Evolutionary conservation across 2,888 invertebrate species (phyloP).

Genomic region (Dynastes maya): DNA sequence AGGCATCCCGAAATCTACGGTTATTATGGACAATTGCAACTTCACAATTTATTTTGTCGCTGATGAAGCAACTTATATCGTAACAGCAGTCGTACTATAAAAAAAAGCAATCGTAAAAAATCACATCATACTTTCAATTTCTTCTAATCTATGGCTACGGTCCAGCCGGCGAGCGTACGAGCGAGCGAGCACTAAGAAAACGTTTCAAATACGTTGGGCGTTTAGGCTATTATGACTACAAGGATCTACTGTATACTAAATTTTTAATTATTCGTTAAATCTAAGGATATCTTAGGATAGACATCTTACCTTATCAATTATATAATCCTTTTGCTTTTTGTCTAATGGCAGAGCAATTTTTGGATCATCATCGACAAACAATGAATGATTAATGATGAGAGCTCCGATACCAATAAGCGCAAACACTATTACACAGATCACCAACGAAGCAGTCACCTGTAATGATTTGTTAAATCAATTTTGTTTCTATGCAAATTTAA

Average conservation of each 20-base stretch:
- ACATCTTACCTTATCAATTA: constrained; percentile 3
- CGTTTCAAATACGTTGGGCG: too few relatives aligned
- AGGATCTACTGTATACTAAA: too few relatives aligned
- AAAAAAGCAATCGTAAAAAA: background rate
- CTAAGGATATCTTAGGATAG: too few relatives aligned
- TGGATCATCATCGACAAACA: background rate
- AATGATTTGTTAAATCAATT: background rate
- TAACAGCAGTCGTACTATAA: constrained; percentile 27
- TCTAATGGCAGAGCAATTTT: background rate
- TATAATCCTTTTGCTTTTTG: background rate
- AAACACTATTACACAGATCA: background rate
- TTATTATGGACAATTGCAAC: background rate
- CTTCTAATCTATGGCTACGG: background rate
- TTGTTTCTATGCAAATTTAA: background rate
- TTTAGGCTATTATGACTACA: too few relatives aligned
- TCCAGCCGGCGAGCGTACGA: too few relatives aligned
- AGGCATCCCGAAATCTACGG: background rate
- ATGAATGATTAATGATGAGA: background rate
- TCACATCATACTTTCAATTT: background rate
- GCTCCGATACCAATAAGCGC: constrained; percentile 18
- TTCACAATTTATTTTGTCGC: background rate
- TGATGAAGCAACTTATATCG: background rate
- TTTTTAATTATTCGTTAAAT: too few relatives aligned
- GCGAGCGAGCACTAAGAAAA: too few relatives aligned
- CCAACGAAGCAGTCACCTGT: constrained; percentile 8